These are phyloP conservation scores for Terrapene triunguis DNA, from an alignment of 2,113 vertebrate genomes.

Conservation along the genomic window DNA sequence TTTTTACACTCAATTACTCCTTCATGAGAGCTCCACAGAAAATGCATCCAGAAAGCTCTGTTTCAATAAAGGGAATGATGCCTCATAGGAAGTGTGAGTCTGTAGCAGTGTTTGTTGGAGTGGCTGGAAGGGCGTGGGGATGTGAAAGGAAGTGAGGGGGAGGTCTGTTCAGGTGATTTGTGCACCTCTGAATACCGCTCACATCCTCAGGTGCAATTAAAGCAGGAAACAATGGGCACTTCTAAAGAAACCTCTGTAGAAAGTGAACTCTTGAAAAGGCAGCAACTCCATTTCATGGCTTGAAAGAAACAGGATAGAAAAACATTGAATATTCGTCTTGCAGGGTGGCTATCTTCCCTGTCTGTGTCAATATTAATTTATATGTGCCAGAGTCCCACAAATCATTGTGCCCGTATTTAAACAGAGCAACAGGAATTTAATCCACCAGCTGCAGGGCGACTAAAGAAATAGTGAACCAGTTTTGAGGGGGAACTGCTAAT, in stretches of 20 bases:
- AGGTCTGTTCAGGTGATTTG: not conserved
- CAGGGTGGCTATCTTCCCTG: not conserved
- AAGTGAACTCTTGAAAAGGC: not conserved
- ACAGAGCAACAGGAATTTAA: not conserved
- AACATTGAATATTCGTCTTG: not conserved
- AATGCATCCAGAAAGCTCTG: not conserved
- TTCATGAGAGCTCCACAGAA: not conserved
- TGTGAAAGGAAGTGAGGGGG: not conserved
- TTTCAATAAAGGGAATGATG: not conserved
- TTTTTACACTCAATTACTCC: not conserved
- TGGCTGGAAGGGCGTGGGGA: rapidly evolving
- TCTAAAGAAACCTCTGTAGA: not conserved
- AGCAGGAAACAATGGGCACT: not conserved
- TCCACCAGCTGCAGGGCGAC: not conserved
- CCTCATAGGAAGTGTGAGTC: not conserved
- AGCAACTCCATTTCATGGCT: not conserved
- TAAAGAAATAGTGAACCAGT: not conserved
- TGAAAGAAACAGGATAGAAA: not conserved
- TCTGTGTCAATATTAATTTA: not conserved
- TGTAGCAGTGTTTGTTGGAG: rapidly evolving
- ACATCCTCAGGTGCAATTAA: not conserved
- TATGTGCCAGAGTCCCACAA: not conserved
- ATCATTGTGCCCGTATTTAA: not conserved
- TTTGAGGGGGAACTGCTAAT: not conserved
- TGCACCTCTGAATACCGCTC: not conserved